These are phyloP conservation scores for Streptopelia turtur DNA, from an alignment of 2,797 vertebrate genomes.

Conservation along the genomic window DNA sequence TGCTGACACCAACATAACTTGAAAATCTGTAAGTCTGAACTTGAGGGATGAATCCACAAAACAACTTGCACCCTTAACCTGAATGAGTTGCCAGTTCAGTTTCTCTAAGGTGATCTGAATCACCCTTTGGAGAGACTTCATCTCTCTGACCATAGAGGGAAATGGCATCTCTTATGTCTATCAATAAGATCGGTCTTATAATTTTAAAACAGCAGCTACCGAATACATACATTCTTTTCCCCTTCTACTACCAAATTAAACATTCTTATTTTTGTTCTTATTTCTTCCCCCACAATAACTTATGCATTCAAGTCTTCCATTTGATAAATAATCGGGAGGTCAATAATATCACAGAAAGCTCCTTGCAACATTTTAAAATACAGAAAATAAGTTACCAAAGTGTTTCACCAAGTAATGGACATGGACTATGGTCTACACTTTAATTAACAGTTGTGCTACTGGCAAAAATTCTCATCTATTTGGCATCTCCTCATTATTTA, in stretches of 20 bases:
- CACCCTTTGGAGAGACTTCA: not conserved
- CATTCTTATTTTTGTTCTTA: not conserved
- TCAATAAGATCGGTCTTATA: not conserved
- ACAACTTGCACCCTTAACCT: not conserved
- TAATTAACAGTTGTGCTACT: not conserved
- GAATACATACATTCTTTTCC: not conserved
- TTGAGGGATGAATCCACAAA: not conserved
- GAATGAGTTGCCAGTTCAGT: too few relatives aligned
- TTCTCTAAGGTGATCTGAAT: too few relatives aligned
- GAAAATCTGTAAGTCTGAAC: not conserved
- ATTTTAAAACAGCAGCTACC: not conserved
- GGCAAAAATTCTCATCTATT: not conserved
- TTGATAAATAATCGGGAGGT: not conserved
- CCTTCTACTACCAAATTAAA: not conserved
- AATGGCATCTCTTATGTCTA: not conserved
- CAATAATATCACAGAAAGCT: not conserved
- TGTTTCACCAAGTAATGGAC: not conserved
- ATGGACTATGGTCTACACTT: not conserved
- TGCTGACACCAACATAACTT: not conserved
- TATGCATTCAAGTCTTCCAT: accelerated
- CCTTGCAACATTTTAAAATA: not conserved
- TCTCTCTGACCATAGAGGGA: not conserved
- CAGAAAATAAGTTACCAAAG: not conserved
- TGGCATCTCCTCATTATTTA: not conserved
- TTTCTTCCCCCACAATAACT: not conserved